Evolutionary conservation across 2,888 invertebrate genomes (phyloP).

Genomic region (Cinara cedri): DNA sequence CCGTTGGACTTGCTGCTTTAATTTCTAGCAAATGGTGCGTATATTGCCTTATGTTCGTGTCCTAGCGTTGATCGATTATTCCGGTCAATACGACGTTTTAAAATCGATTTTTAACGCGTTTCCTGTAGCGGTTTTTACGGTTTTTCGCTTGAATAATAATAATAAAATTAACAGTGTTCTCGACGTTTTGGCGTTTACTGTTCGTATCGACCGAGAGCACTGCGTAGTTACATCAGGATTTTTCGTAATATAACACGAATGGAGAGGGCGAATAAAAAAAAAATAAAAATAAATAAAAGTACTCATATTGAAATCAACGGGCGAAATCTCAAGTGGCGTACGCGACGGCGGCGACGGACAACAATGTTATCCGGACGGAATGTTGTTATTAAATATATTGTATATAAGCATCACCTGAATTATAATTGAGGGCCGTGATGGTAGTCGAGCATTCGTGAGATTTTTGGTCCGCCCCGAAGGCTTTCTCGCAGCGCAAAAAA

Average conservation of each 20-base stretch:
- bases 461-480: conserved; percentile 22
- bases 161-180: too few species aligned
- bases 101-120: too few species aligned
- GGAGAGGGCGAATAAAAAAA: background rate
- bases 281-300: background rate
- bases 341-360: too few species aligned
- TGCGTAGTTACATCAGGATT: too few species aligned
- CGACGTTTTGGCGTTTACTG: too few species aligned
- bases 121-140: too few species aligned
- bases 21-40: too few species aligned
- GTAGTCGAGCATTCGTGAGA: conserved; percentile 47
- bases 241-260: background rate
- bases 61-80: too few species aligned
- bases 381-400: conserved; percentile 56
- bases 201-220: background rate
- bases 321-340: conserved; percentile 38
- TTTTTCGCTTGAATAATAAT: too few species aligned
- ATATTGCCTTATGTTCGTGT: too few species aligned
- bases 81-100: too few species aligned
- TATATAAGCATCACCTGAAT: conserved; percentile 50
- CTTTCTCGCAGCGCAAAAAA: conserved; percentile 20
- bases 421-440: conserved; percentile 23
- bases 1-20: too few species aligned
- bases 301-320: conserved; percentile 32
- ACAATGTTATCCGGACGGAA: conserved; percentile 33